A percentile compares a stretch with the other conserved stretches of the same genome.
phyloP scores from a whole-genome alignment of 2,113 vertebrate species.

The Melospiza georgiana region DNA sequence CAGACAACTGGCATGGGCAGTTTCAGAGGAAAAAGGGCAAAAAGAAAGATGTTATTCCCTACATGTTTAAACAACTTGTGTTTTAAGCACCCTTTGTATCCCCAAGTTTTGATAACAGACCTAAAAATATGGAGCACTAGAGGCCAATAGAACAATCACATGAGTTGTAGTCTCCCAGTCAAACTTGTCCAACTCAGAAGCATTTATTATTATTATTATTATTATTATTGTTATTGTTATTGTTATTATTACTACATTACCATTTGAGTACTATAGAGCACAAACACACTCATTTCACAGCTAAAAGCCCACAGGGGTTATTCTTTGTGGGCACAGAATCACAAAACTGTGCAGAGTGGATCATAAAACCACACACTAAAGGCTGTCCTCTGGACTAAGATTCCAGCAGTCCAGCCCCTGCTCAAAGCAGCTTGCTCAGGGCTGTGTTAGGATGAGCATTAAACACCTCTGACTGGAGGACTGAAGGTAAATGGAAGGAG shows the following conservation, averaged over 20 bases:
- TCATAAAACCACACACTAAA: neutral
- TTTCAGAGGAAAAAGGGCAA: neutral
- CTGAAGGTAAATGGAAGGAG: neutral
- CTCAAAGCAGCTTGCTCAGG: neutral
- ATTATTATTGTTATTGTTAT: too few species aligned
- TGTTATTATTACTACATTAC: neutral
- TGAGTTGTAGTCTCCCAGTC: neutral
- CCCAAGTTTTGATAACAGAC: neutral
- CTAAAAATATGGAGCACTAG: neutral
- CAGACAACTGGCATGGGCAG: neutral
- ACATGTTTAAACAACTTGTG: neutral
- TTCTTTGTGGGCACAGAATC: neutral
- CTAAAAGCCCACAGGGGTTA: neutral
- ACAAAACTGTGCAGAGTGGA: neutral
- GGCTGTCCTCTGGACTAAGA: neutral
- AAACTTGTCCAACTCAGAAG: neutral
- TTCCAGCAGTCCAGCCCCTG: neutral
- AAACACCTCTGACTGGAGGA: neutral
- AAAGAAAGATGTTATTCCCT: neutral
- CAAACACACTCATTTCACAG: neutral
- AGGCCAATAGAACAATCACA: neutral
- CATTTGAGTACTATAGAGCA: neutral
- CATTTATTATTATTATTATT: neutral
- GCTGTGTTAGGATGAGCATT: neutral
- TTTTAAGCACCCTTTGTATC: neutral